phyloP scores from a whole-genome alignment of 2,888 invertebrate species.

The Andrena hattorfiana region DNA sequence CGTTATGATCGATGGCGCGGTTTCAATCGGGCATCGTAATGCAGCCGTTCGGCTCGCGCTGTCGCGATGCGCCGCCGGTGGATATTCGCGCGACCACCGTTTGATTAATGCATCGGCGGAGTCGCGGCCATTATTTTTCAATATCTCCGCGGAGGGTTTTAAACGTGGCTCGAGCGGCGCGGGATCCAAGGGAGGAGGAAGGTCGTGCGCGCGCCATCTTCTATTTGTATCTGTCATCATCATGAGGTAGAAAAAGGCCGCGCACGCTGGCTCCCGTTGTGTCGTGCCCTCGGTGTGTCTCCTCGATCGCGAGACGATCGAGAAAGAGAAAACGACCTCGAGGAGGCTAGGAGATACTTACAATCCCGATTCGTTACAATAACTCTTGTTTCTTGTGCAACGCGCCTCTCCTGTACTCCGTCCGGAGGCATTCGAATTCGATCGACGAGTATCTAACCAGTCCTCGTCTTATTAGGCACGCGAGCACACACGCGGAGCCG shows the following conservation, averaged over 20 bases:
- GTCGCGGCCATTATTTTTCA: slow-evolving; percentile 59
- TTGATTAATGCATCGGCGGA: slow-evolving; percentile 51
- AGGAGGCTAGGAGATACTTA: slow-evolving; percentile 57
- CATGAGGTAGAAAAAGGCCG: slow-evolving; percentile 56
- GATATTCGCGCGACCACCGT: slow-evolving; percentile 31
- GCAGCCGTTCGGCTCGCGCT: slow-evolving; percentile 3
- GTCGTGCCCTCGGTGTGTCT: slow-evolving; percentile 30
- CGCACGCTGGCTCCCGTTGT: slow-evolving; percentile 49
- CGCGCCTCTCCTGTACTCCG: slow-evolving; percentile 36
- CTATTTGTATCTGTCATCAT: slow-evolving; percentile 69
- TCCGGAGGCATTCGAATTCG: slow-evolving; percentile 59
- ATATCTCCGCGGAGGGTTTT: slow-evolving; percentile 55
- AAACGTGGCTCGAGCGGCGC: slow-evolving; percentile 8
- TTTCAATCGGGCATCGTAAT: slow-evolving; percentile 4
- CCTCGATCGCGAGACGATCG: slow-evolving; percentile 38
- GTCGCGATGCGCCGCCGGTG: slow-evolving; percentile 10
- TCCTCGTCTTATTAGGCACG: slow-evolving; percentile 62
- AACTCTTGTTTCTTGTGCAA: slow-evolving; percentile 64
- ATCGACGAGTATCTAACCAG: slow-evolving; percentile 66
- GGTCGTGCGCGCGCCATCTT: slow-evolving; percentile 52
- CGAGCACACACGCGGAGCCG: slow-evolving; percentile 2
- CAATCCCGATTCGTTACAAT: slow-evolving; percentile 68
- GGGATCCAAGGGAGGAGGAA: neutral
- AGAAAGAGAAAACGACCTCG: slow-evolving; percentile 49
- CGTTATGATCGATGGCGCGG: slow-evolving; percentile 6